Evolutionary conservation across 2,113 vertebrate genomes (phyloP).

Genomic region (Himantopus leucocephalus): DNA sequence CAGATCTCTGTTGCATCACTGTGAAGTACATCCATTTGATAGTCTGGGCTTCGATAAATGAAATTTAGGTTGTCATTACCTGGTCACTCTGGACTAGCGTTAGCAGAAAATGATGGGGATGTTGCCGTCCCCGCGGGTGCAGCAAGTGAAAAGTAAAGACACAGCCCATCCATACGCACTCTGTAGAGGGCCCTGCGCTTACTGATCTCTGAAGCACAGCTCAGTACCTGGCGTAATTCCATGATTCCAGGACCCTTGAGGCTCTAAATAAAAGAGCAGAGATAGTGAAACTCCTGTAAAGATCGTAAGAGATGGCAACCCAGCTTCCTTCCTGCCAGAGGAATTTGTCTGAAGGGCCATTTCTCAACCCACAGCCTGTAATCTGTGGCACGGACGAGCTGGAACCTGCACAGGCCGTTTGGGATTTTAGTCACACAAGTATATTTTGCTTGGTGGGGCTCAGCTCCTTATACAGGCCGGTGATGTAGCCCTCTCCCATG

Average conservation of each 20-base stretch:
- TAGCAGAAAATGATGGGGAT: neutral
- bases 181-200: neutral
- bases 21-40: fast-evolving
- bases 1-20: neutral
- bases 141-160: neutral
- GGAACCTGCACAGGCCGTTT: neutral
- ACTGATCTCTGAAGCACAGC: neutral
- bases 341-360: neutral
- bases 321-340: neutral
- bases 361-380: neutral
- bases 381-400: neutral
- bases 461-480: neutral
- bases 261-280: neutral
- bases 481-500: neutral
- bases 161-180: fast-evolving
- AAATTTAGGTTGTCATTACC: neutral
- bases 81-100: neutral
- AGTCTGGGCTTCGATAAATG: neutral
- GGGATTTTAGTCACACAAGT: neutral
- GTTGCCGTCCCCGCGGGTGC: neutral
- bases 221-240: neutral
- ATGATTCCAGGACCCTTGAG: neutral
- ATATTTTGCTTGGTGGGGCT: neutral
- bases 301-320: neutral
- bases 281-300: neutral